Percentiles rank a stretch among this genome's conserved stretches.
These are phyloP conservation scores for Caradrina kadenii DNA, from an alignment of 2,888 invertebrate species.

Conservation along the genomic window DNA sequence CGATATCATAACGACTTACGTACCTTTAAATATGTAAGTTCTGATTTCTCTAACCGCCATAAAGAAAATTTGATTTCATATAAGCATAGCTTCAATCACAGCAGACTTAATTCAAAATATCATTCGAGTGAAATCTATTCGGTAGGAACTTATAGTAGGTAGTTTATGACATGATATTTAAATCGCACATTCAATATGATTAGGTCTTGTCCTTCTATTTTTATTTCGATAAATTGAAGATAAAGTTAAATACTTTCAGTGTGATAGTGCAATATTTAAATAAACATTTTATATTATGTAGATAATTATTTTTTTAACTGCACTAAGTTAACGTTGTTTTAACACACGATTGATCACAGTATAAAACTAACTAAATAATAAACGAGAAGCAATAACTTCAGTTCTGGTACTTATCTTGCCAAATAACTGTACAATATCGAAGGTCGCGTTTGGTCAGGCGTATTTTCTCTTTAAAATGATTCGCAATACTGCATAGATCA, in stretches of 20 bases:
- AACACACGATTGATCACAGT: neutral
- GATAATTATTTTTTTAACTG: neutral
- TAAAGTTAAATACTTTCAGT: constrained; percentile 30
- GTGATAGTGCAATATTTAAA: neutral
- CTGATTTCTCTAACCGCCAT: constrained; percentile 22
- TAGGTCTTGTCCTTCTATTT: constrained; percentile 8
- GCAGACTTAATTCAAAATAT: constrained; percentile 16
- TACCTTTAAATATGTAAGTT: constrained; percentile 26
- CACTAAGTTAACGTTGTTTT: neutral
- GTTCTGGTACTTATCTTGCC: constrained; percentile 47
- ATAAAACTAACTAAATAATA: constrained; percentile 30
- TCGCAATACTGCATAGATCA: constrained; percentile 65
- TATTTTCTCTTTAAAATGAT: constrained; percentile 72
- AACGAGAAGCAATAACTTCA: constrained; percentile 48
- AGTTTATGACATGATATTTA: constrained; percentile 16
- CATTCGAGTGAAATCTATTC: constrained; percentile 17
- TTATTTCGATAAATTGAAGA: constrained; percentile 30
- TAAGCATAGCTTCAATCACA: constrained; percentile 16
- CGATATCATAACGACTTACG: neutral
- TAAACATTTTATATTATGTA: too few species aligned
- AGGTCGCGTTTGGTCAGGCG: constrained; percentile 75
- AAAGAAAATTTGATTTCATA: constrained; percentile 5
- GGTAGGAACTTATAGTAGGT: neutral
- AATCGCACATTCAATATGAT: constrained; percentile 32
- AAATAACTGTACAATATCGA: constrained; percentile 64